Evolutionary conservation across 2,797 vertebrate species (phyloP).

Genomic region (Pseudomugil gertrudae): DNA sequence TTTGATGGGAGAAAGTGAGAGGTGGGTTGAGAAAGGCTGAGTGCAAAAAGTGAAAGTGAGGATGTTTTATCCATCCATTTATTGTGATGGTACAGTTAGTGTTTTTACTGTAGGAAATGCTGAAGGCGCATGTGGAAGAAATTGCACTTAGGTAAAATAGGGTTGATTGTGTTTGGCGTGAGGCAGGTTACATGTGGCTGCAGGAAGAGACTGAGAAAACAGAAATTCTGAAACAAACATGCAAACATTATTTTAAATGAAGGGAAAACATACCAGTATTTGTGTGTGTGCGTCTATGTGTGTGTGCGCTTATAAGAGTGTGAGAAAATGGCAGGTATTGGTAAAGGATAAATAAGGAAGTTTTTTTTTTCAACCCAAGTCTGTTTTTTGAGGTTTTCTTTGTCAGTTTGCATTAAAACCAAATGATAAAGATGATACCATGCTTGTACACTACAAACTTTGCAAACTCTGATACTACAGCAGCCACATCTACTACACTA

Average conservation of each 20-base stretch:
- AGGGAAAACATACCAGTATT: slow-evolving; percentile 73
- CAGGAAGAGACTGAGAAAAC: slow-evolving; percentile 46
- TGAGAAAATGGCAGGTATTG: slow-evolving; percentile 11
- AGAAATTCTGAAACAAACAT: slow-evolving; percentile 54
- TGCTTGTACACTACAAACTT: slow-evolving; percentile 65
- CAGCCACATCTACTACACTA: slow-evolving; percentile 45
- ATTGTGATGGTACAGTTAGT: slow-evolving; percentile 64
- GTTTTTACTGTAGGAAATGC: slow-evolving; percentile 69
- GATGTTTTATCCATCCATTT: slow-evolving; percentile 67
- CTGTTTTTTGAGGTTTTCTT: slow-evolving; percentile 39
- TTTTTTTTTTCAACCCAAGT: slow-evolving; percentile 37
- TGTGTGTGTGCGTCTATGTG: slow-evolving; percentile 32
- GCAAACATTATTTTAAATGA: slow-evolving; percentile 58
- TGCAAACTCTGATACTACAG: slow-evolving; percentile 35
- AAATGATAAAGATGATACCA: slow-evolving; percentile 59
- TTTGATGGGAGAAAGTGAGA: slow-evolving; percentile 23
- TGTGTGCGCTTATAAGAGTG: slow-evolving; percentile 2
- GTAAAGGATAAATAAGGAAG: slow-evolving; percentile 27
- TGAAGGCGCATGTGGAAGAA: slow-evolving; percentile 60
- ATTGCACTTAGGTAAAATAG: slow-evolving; percentile 63
- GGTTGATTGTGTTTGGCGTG: slow-evolving; percentile 42
- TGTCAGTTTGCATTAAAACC: slow-evolving; percentile 67
- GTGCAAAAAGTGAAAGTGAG: slow-evolving; percentile 37
- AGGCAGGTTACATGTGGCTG: slow-evolving; percentile 44
- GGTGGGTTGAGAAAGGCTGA: slow-evolving; percentile 34